These are phyloP conservation scores for Trachelus stipa DNA, from an alignment of 2,888 invertebrate genomes.

Conservation along the genomic window DNA sequence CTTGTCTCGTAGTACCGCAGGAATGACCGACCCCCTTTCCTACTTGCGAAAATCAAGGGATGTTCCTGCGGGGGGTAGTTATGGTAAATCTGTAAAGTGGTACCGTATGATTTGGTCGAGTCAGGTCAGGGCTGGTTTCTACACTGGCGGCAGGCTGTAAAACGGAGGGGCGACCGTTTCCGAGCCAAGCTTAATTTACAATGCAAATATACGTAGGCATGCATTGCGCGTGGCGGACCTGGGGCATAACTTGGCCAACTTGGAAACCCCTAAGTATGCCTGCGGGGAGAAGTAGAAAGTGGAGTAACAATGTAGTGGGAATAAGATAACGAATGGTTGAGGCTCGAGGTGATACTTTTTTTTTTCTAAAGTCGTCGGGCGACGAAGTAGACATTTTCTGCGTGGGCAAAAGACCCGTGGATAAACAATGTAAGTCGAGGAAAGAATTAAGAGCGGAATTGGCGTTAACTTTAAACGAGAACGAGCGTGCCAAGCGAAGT, in stretches of 20 bases:
- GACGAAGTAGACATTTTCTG: not conserved
- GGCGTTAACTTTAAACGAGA: not conserved
- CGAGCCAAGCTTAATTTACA: slow-evolving; percentile 44
- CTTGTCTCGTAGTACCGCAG: not conserved
- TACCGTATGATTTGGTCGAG: slow-evolving; percentile 32
- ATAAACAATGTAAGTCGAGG: not conserved
- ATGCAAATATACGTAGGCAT: slow-evolving; percentile 39
- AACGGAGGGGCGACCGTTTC: slow-evolving; percentile 34
- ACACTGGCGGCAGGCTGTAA: slow-evolving; percentile 22
- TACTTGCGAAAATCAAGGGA: not conserved
- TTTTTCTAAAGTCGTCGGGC: not conserved
- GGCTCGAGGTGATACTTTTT: slow-evolving; percentile 8
- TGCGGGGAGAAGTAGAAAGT: not conserved
- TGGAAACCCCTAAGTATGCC: not conserved
- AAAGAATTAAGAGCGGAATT: not conserved
- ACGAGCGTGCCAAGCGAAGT: not conserved
- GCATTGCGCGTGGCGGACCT: not conserved
- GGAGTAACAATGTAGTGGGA: not conserved
- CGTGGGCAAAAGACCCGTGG: not conserved
- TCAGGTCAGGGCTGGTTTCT: slow-evolving; percentile 36
- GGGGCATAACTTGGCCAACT: not conserved
- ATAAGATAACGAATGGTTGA: not conserved
- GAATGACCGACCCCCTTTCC: not conserved
- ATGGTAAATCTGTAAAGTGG: not conserved
- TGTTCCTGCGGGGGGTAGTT: not conserved